Base-by-base conservation (phyloP, 2,888 invertebrate species). In the Nymphalis polychloros region DNA sequence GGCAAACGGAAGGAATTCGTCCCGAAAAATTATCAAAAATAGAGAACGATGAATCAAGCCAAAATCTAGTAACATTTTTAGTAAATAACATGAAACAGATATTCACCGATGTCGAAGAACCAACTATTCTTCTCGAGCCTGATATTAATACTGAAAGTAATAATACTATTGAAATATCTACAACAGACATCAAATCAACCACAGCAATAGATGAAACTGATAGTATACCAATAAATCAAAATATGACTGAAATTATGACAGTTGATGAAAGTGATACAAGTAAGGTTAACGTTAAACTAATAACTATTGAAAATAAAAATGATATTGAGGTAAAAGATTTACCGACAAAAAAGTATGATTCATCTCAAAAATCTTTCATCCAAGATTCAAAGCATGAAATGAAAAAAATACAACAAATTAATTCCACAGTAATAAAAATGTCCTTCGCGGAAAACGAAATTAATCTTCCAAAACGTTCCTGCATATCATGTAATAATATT, bases 401-500 rank as follows among this genome's bases (percentile, higher is more conserved):
- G 64, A 60, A n/a, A 27, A 60, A 72, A 61, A 63, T 61, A 60
- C 50, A 65, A 50, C 47, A 67, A 35, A 17, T 47, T 2, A 63
- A 74, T 23, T 49, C 60, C 60, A 63, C 68, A 7, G 75, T 72
- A 65, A 23, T 57, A 19, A 65, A 74, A 20, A 72, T 68, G 19
- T n/a, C 55, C 35, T 67, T 71, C 46, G 53, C 35, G 57, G 73
- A 74, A 13, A n/a, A 47, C 0, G 60, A 62, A 60, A 72, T 76
- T 59, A 53, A n/a, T 2, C 31, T 66, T 50, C 64, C 72, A 19
- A 80, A 72, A 49, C 77, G 81, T 63, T 84, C 87, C 2, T 90
- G 90, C 72, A 84, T 90, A 70, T 69, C 73, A 69, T 90, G 90
- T 74, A 78, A 88, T 73, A 90, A 89, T 76, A 76, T 87, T 8